Conservation (phyloP, 2,797 vertebrate species). For the Anolis apletophallus region DNA sequence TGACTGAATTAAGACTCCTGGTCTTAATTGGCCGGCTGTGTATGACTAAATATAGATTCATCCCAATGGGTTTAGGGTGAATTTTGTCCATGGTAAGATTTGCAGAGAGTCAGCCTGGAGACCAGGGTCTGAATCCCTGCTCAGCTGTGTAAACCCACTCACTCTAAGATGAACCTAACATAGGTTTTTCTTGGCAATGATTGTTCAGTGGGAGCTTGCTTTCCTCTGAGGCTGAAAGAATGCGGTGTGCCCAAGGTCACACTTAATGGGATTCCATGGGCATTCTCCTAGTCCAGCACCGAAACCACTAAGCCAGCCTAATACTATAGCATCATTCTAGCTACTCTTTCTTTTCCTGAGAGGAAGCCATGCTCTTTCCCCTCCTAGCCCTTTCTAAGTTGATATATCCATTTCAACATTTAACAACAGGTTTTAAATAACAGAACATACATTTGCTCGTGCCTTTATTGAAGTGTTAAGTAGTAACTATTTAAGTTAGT, state of each 20-base stretch:
- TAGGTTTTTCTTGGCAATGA: too few relatives aligned
- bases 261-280: too few relatives aligned
- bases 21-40: neutral
- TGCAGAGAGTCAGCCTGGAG: too few relatives aligned
- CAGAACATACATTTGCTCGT: constrained; percentile 23
- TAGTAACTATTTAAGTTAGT: constrained; percentile 77
- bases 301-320: neutral
- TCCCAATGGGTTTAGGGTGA: neutral
- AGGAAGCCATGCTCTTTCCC: neutral
- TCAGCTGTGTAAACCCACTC: too few relatives aligned
- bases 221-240: too few relatives aligned
- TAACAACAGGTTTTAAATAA: constrained; percentile 27
- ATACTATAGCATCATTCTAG: neutral
- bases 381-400: constrained; percentile 18
- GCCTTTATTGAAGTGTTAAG: constrained; percentile 77
- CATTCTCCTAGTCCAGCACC: too few relatives aligned
- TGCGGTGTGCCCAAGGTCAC: too few relatives aligned
- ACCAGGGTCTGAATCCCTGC: too few relatives aligned
- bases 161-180: too few relatives aligned
- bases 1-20: neutral
- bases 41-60: neutral
- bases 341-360: neutral
- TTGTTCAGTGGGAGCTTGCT: too few relatives aligned
- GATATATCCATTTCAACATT: constrained; percentile 1
- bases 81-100: neutral